Evolutionary conservation across 2,113 vertebrate genomes (phyloP), one percentile per base, ranked within the genome.

Genomic region (Rhipidura dahli): DNA sequence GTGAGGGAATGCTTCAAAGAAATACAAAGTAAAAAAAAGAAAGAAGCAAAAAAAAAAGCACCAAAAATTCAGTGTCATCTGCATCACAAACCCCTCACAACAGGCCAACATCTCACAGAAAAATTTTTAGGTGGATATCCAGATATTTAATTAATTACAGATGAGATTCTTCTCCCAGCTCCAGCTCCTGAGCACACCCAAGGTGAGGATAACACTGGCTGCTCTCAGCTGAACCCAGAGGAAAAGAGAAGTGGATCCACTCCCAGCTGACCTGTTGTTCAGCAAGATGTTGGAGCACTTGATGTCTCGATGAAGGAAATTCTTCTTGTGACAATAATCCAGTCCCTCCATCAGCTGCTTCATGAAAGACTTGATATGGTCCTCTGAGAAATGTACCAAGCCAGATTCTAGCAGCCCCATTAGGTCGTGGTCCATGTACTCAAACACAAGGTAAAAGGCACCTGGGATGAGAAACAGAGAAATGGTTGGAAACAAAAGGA

Each of bases 401-500:
- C 99, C 99, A 11, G 99, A 99, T 98, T 99, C 99, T 97, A 99
- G 97, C 94, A 99, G 98, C 96, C 99, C 99, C 99, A 99, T 99
- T 97, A 99, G 98, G 96, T 99, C 99, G 63, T 99, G 99, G 97
- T 99, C 99, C 99, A 99, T 99, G 98, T 99, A 99, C 97, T 99
- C 99, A 98, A 99, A 99, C 92, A 99, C 99, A 98, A 99, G 98
- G 95, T 99, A 99, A 98, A 99, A 99, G 79, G 99, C 99, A 97
- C 99, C 99, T 97, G 84, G 68, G 98, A 61, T 2, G 71, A 50
- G 4, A 49, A 35, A 71, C 39, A 87, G 2, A 94, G 49, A 50
- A 80, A 56, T 9, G 10, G 82, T 22, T 75, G 27, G 44, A 77
- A 70, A 47, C 10, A 33, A 35, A 28, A 50, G 16, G 20, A 23